phyloP scores from a whole-genome alignment of 2,888 invertebrate species.

The Drosophila villosipedis region DNA sequence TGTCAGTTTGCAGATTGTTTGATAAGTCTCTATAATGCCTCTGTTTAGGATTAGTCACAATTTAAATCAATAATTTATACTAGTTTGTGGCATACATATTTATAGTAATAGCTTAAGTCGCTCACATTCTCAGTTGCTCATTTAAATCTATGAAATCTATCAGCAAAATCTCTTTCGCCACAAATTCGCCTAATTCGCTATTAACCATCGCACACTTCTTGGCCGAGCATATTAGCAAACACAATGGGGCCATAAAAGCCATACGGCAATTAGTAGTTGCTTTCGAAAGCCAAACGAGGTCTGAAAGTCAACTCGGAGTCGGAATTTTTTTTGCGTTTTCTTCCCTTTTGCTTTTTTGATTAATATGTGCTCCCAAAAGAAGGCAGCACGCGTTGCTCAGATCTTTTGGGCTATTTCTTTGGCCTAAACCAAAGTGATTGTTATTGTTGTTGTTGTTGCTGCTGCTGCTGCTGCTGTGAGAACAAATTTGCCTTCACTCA shows the following conservation, averaged over 20 bases:
- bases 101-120: background rate
- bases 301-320: slow-evolving; percentile 30
- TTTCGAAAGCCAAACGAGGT: slow-evolving; percentile 35
- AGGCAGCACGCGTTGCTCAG: slow-evolving; percentile 43
- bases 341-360: slow-evolving; percentile 54
- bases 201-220: slow-evolving; percentile 6
- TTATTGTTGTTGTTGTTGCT: background rate
- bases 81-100: background rate
- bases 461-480: slow-evolving; percentile 13
- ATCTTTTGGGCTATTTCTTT: slow-evolving; percentile 31
- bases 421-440: background rate
- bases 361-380: slow-evolving; percentile 65
- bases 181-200: background rate
- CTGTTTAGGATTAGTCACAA: too few species aligned
- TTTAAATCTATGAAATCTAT: background rate
- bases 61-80: background rate
- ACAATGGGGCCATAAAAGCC: slow-evolving; percentile 24
- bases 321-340: background rate
- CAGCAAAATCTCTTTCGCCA: slow-evolving; percentile 4
- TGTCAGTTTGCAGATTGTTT: background rate
- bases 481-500: slow-evolving; percentile 80
- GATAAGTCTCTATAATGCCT: background rate
- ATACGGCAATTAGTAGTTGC: slow-evolving; percentile 42
- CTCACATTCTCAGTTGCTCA: background rate
- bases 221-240: slow-evolving; percentile 11